These are phyloP conservation scores for Argopecten irradians DNA, from an alignment of 1,140 invertebrate genomes.

Conservation along the genomic window DNA sequence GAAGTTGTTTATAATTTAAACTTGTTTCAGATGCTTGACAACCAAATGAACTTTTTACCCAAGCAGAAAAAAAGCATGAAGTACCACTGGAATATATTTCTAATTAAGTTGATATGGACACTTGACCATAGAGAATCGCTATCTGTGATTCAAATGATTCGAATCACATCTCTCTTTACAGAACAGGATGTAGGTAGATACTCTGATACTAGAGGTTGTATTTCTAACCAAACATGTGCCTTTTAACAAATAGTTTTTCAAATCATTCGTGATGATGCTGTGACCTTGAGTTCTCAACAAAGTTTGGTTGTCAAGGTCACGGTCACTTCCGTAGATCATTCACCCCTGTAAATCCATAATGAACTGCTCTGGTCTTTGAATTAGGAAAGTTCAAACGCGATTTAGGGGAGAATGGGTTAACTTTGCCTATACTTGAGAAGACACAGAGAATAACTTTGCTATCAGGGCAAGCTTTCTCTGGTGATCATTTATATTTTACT, in stretches of 20 bases:
- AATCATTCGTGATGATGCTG: not conserved
- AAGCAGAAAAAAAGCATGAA: not conserved
- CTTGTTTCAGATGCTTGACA: not conserved
- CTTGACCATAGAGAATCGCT: not conserved
- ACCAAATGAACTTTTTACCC: not conserved
- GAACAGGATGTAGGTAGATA: not conserved
- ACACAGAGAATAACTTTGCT: not conserved
- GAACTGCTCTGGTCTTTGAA: no score
- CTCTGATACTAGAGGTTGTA: not conserved
- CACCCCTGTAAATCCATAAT: no score
- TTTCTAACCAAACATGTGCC: not conserved
- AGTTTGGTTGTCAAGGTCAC: not conserved
- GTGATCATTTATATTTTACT: no score
- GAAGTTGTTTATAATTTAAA: not conserved
- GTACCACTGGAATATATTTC: constrained; percentile 8
- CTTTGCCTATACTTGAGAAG: no score
- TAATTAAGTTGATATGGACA: not conserved
- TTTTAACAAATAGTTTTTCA: not conserved
- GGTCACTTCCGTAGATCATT: not conserved
- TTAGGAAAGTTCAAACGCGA: no score
- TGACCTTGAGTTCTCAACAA: not conserved
- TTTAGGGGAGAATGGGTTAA: no score
- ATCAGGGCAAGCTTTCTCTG: no score
- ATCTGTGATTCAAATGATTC: not conserved
- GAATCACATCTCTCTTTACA: not conserved